Evolutionary conservation across 1,140 invertebrate species (phyloP), one percentile per base, ranked within the genome.

Genomic region (Zaprionus ornatus): DNA sequence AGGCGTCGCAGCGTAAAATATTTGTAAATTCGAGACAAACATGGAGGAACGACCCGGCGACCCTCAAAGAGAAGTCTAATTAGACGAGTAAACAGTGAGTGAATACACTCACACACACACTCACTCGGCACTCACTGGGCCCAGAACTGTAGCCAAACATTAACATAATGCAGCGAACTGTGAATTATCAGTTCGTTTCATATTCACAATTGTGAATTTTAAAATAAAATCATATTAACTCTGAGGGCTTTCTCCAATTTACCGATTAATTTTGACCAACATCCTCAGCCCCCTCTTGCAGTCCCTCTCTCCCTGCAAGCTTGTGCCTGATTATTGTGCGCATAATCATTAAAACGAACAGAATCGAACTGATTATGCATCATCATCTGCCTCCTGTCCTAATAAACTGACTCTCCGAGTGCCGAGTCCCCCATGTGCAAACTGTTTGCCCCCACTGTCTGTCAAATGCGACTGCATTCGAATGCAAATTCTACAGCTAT

Each of bases 1-100:
- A 77, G 66, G 68, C 70, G 68, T 60, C 67, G 73, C 69, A 45
- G 69, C 63, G 62, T 63, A 56, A 86, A 65, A 67, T 79, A 64
- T 82, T 54, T 54, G 60, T 35, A 63, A 81, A 76, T 61, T 55
- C 4, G 29, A 61, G 32, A 61, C 64, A 83, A 83, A 79, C 63
- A 82, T 61, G n/a, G 48, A 50, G n/a, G 27, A 45, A 50, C 35
- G 40, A 29, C 4, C 19, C 19, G 42, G 67, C 61, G 35, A 45
- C 50, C 42, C 35, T 23, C 61, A 72, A 69, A 73, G 40, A 67
- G 19, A 70, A 37, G n/a, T 57, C 35, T 60, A 71, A 79, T 79
- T 75, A 66, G 66, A 56, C 40, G 57, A 64, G 55, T 57, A 50
- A 64, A 68, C 55, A 60, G 42, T 15, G 17, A 56, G 29, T 25